Conservation (phyloP, 2,888 invertebrate species). For the Diaperis boleti region DNA sequence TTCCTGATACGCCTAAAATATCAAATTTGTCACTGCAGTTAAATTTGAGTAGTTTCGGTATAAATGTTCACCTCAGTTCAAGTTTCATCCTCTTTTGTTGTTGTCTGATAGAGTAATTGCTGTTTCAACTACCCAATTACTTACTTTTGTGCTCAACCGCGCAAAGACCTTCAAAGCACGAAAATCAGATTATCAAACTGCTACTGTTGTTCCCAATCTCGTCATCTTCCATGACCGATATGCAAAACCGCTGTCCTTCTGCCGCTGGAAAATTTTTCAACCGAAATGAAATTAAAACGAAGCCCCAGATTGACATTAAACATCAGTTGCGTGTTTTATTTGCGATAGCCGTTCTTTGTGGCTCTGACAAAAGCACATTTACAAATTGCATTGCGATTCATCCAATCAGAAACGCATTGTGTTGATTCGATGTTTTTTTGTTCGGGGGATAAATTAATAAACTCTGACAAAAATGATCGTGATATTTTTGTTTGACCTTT, state of each 20-base stretch:
- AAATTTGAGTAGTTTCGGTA: no score
- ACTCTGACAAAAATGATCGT: slow-evolving; percentile 55
- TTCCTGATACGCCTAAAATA: not conserved
- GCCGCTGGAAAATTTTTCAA: slow-evolving; percentile 3
- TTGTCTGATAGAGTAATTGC: no score
- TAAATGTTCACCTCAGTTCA: no score
- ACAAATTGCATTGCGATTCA: slow-evolving; percentile 68
- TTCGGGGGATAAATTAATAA: slow-evolving; percentile 59
- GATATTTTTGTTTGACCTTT: slow-evolving; percentile 46
- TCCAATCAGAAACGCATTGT: slow-evolving; percentile 67
- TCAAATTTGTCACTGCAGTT: not conserved
- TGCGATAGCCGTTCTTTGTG: slow-evolving; percentile 64
- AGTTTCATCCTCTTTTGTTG: no score
- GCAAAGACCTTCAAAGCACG: no score
- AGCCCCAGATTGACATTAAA: slow-evolving; percentile 30
- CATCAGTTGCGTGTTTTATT: slow-evolving; percentile 62
- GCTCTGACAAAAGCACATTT: slow-evolving; percentile 63
- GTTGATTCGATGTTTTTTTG: slow-evolving; percentile 58
- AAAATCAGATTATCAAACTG: no score
- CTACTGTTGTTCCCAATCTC: no score
- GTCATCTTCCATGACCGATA: not conserved
- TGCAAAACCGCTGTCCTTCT: no score
- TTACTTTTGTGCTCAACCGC: no score
- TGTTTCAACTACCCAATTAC: no score
- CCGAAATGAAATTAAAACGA: slow-evolving; percentile 20